Evolutionary conservation across 1,140 invertebrate genomes (phyloP).

Genomic region (Drosophila quadrilineata): DNA sequence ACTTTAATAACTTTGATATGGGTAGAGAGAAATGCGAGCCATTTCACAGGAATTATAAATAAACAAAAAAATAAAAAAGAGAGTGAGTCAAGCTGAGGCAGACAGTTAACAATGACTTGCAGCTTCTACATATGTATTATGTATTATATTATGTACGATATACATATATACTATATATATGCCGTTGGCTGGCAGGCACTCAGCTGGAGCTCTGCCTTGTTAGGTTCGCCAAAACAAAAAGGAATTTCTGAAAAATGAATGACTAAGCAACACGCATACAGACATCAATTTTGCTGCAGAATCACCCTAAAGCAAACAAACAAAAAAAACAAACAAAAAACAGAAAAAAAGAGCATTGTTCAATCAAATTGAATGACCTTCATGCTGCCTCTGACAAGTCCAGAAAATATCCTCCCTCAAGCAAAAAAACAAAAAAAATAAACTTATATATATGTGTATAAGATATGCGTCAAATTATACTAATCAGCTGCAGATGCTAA

Average conservation of each 20-base stretch:
- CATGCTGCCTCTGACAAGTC: constrained; percentile 39
- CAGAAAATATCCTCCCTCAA: constrained; percentile 19
- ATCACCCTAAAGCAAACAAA: constrained; percentile 68
- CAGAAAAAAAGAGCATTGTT: constrained; percentile 53
- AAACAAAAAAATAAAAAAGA: too few relatives aligned
- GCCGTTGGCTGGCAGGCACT: constrained; percentile 10
- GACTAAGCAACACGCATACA: constrained; percentile 40
- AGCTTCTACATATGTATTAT: not conserved
- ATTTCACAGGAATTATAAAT: too few relatives aligned
- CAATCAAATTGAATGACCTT: constrained; percentile 66
- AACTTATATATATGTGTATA: constrained; percentile 49
- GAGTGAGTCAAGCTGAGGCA: too few relatives aligned
- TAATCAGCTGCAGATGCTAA: constrained; percentile 53
- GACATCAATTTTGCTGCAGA: constrained; percentile 66
- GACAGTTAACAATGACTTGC: not conserved
- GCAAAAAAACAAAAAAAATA: too few relatives aligned
- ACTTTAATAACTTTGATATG: too few relatives aligned
- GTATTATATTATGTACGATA: too few relatives aligned
- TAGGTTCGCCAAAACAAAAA: constrained; percentile 5
- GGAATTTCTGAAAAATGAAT: constrained; percentile 36
- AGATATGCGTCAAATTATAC: constrained; percentile 74
- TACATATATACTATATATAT: constrained; percentile 9
- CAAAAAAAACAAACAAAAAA: too few relatives aligned
- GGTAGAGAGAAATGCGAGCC: too few relatives aligned
- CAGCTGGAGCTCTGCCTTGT: constrained; percentile 28